Evolutionary conservation across 2,888 invertebrate species (phyloP), one percentile per base, ranked within the genome.

Genomic region (Campoplex nolae): DNA sequence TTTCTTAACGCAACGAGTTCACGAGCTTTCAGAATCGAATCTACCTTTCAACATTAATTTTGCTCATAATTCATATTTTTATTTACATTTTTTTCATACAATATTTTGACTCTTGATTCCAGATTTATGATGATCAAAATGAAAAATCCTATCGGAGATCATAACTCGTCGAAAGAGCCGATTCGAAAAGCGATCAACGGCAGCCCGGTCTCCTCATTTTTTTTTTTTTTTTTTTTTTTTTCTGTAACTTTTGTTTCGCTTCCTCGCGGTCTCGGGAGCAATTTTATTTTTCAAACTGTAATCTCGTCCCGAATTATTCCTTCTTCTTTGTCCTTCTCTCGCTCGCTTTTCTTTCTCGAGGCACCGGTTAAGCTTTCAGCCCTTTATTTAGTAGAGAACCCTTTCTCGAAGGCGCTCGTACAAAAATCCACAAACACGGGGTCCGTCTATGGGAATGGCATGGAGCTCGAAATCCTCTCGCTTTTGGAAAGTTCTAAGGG

Each of bases 401-500:
- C 74, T 45, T 38, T 56, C 3, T 54, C 32, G 28, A 48, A 45
- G 65, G 23, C 38, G 32, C 54, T 45, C 77, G 67, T n/a, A 67
- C 51, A 42, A 38, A 54, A 65, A 56, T 23, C 56, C 51, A 82
- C 28, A 48, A 16, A 67, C 4, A 38, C 35, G 51, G 51, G 8
- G 38, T 76, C 67, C 65, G 54, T 54, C 23, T 38, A 45, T 68
- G 42, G 74, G 54, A 54, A 83, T 35, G 74, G 75, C 65, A 73
- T 73, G 68, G 54, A 84, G 86, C 73, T 84, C 84, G 48, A 28
- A 84, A 71, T 78, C 85, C 84, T 86, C 84, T 86, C 84, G 88
- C 86, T 88, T 84, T 87, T 81, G 74, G 48, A 65, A 88, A 88
- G 84, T 90, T 91, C 28, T n/a, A 51, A 38, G 54, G 74, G 73